A percentile compares a stretch with the other conserved stretches of the same genome.
phyloP scores from a whole-genome alignment of 2,797 vertebrate genomes.

The Enteromius trimaculatus region DNA sequence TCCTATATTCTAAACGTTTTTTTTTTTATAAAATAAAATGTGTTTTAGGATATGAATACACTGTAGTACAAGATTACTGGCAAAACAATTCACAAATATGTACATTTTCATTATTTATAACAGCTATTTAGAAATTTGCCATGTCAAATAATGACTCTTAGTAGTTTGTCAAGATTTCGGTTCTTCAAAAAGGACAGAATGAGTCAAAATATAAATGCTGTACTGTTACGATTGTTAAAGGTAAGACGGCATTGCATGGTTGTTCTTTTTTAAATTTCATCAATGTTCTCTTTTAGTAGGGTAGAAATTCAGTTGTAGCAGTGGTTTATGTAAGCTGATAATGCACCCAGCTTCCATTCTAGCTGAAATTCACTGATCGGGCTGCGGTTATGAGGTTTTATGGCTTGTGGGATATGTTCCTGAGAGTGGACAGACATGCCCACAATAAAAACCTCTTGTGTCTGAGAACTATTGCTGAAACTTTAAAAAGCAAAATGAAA shows the following conservation, averaged over 20 bases:
- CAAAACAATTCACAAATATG: conserved; percentile 40
- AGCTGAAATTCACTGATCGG: background rate
- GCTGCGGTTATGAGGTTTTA: conserved; percentile 7
- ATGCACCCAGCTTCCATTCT: conserved; percentile 4
- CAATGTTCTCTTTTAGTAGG: conserved; percentile 17
- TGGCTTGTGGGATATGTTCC: conserved; percentile 23
- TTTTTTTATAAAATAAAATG: conserved; percentile 34
- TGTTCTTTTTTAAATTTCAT: conserved; percentile 11
- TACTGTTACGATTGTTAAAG: conserved; percentile 11
- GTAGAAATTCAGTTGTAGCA: conserved; percentile 3
- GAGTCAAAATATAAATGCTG: conserved; percentile 28
- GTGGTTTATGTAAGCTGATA: conserved; percentile 4
- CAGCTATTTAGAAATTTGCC: conserved; percentile 32
- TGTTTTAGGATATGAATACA: conserved; percentile 44
- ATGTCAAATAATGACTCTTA: conserved; percentile 21
- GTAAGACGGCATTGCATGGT: background rate
- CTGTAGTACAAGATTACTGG: conserved; percentile 38
- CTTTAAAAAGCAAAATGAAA: conserved; percentile 14
- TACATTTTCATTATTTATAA: conserved; percentile 51
- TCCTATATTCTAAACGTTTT: background rate
- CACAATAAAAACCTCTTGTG: conserved; percentile 14
- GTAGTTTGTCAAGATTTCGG: conserved; percentile 28
- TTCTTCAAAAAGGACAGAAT: conserved; percentile 12
- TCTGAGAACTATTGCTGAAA: conserved; percentile 14
- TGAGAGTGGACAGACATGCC: conserved; percentile 21